Conservation (phyloP, 2,797 vertebrate genomes). For the Helicolenus hilgendorfi region DNA sequence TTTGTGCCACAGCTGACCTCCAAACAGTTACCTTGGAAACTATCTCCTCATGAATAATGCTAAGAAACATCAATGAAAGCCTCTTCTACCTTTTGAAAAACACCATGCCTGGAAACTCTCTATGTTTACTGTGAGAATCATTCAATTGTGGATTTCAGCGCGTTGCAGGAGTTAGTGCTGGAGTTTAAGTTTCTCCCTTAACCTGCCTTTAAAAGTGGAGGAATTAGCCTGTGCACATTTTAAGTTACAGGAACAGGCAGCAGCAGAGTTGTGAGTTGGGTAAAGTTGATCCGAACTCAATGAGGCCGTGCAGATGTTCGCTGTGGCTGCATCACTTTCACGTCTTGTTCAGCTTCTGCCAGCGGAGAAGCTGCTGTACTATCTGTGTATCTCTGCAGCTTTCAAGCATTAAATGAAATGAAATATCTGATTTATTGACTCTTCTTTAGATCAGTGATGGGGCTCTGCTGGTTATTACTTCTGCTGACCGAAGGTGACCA, state of each 20-base stretch:
- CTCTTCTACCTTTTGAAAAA: slow-evolving; percentile 8
- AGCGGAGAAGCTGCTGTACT: neutral
- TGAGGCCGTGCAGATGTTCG: neutral
- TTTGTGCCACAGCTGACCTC: slow-evolving; percentile 38
- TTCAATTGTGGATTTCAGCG: neutral
- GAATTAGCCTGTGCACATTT: neutral
- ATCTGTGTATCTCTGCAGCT: neutral
- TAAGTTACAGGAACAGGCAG: neutral
- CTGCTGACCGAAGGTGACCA: neutral
- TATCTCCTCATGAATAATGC: slow-evolving; percentile 50
- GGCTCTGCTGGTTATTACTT: neutral
- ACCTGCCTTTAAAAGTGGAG: neutral
- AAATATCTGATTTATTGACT: neutral
- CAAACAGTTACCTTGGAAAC: slow-evolving; percentile 17
- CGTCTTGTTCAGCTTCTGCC: neutral
- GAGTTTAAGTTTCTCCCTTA: neutral
- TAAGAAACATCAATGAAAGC: slow-evolving; percentile 27
- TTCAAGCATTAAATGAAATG: neutral
- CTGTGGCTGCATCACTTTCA: neutral
- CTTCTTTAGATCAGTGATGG: neutral
- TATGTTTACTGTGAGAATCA: neutral
- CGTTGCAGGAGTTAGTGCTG: neutral
- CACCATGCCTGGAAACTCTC: slow-evolving; percentile 1
- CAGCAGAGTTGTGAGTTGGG: neutral
- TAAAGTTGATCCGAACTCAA: neutral